Base-by-base conservation (phyloP, 2,888 invertebrate genomes). In the Idaea aversata region DNA sequence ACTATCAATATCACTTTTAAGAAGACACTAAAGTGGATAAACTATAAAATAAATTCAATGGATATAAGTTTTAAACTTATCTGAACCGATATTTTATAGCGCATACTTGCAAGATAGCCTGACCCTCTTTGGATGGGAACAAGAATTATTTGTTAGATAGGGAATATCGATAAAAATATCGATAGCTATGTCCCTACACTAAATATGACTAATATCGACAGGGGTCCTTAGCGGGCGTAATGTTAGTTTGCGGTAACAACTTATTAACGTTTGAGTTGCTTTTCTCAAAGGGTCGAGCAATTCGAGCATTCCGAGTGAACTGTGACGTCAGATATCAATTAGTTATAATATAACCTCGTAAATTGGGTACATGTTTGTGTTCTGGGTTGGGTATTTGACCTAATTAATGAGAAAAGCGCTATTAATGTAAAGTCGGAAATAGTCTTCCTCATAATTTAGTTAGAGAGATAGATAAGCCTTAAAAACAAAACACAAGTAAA, bases 231-330 rank as follows among this genome's bases (percentile, higher is more conserved):
- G 35, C 35, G 5, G 62, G 57, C 15, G 64, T 64, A 60, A 65
- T 63, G 16, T 16, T 63, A 59, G 64, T 60, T 61, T 65, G 67
- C 15, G 67, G 65, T 64, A 62, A 38, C 60, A 62, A 58, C 65
- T 63, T 65, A 69, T 69, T 68, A 69, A 69, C 65, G 67, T 65
- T 62, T 62, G 69, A 68, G 68, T 67, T 67, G 70, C 61, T 70
- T 65, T 63, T 59, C 25, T 62, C 61, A 66, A 71, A 66, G 63
- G 68, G 62, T n/a, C 61, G 34, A 47, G 47, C 7, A 7, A 47
- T 47, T 47, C 47, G 47, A 47, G 47, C 47, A 13, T 36, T 58
- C 62, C 61, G 35, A 63, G 15, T 13, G 47, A 47, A 47, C 6
- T 10, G 47, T 13, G 47, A 36, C 16, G 57, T 25, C 47, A 15